Percentiles rank a stretch among this genome's conserved stretches.
phyloP scores from a whole-genome alignment of 2,113 vertebrate species.

The Siniperca knerii region DNA sequence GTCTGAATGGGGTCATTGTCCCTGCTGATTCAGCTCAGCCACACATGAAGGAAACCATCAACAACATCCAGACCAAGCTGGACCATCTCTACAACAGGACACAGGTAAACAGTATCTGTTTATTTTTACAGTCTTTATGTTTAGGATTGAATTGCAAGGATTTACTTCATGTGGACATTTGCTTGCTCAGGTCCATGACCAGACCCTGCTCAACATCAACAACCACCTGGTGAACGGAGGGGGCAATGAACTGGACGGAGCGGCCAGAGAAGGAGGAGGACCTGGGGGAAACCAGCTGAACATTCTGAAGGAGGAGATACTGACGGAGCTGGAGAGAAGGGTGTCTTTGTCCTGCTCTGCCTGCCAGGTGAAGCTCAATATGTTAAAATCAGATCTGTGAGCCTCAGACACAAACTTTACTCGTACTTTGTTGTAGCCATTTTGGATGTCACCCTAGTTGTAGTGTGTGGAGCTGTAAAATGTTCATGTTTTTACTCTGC shows the following conservation, averaged over 20 bases:
- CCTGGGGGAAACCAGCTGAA: slow-evolving; percentile 55
- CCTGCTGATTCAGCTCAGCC: slow-evolving; percentile 89
- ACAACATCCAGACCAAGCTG: slow-evolving; percentile 89
- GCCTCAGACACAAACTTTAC: not conserved
- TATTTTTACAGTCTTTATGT: not conserved
- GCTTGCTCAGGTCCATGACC: slow-evolving; percentile 85
- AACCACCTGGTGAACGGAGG: slow-evolving; percentile 81
- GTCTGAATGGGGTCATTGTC: slow-evolving; percentile 82
- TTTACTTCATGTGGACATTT: not conserved
- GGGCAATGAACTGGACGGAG: slow-evolving; percentile 72
- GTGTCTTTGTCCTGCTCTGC: slow-evolving; percentile 88
- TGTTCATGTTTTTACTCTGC: not conserved
- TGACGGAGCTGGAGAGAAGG: slow-evolving; percentile 87
- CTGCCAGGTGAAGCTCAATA: slow-evolving; percentile 81
- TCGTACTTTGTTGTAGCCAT: not conserved
- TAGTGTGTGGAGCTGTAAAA: slow-evolving; percentile 1
- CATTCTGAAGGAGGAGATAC: slow-evolving; percentile 79
- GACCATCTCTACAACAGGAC: slow-evolving; percentile 91
- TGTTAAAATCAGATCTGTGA: not conserved
- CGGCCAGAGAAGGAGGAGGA: slow-evolving; percentile 36
- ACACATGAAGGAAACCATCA: slow-evolving; percentile 90
- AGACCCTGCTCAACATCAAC: slow-evolving; percentile 86
- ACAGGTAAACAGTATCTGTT: slow-evolving; percentile 57
- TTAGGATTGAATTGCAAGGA: not conserved
- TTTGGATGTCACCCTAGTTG: not conserved